Evolutionary conservation across 2,888 invertebrate genomes (phyloP).

Genomic region (Cremastinae sp.): DNA sequence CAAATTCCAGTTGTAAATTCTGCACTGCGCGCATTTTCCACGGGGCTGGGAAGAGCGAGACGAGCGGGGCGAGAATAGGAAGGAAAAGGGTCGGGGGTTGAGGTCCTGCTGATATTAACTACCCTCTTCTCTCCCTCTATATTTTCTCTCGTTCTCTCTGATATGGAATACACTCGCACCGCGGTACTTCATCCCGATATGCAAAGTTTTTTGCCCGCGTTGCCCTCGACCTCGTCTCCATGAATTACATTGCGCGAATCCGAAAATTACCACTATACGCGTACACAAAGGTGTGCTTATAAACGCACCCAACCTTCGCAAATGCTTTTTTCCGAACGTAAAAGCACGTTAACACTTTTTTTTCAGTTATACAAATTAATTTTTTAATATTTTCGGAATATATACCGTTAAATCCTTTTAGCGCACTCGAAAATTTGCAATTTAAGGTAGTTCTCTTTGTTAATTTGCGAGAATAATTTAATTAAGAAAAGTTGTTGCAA

Average conservation of each 20-base stretch:
- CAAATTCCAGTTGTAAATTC: constrained; percentile 60
- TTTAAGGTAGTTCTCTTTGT: no score
- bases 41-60: constrained; percentile 32
- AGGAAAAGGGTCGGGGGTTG: constrained; percentile 7
- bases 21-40: constrained; percentile 45
- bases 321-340: constrained; percentile 19
- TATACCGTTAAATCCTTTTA: no score
- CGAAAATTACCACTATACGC: constrained; percentile 36
- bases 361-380: no score
- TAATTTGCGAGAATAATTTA: no score
- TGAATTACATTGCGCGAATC: constrained; percentile 57
- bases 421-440: no score
- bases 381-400: no score
- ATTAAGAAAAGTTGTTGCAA: no score
- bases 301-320: not conserved
- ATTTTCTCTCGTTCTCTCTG: not conserved
- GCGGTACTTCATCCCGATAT: constrained; percentile 55
- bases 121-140: constrained; percentile 45
- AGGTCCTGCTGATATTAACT: constrained; percentile 52
- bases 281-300: constrained; percentile 1
- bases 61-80: constrained; percentile 27
- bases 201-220: constrained; percentile 54
- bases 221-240: constrained; percentile 49
- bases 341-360: constrained; percentile 26
- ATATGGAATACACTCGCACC: constrained; percentile 33